These are phyloP conservation scores for Oostethus manadensis DNA, from an alignment of 2,113 vertebrate species.

Conservation along the genomic window DNA sequence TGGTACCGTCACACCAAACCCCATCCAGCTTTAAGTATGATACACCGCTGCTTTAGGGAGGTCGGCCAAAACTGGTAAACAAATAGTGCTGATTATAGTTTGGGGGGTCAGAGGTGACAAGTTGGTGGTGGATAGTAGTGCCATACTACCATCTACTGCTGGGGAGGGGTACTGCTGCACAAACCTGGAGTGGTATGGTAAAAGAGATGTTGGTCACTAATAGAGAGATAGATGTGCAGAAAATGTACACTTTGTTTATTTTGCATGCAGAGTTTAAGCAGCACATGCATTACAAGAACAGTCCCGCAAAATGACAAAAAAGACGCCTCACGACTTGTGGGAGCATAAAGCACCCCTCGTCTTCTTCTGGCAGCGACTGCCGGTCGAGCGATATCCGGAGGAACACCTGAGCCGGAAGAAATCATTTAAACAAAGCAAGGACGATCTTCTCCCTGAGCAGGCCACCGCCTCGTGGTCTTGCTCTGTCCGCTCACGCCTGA, in stretches of 20 bases:
- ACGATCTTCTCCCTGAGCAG: slow-evolving; percentile 53
- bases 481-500: slow-evolving; percentile 13
- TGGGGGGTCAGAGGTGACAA: slow-evolving; percentile 18
- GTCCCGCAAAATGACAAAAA: slow-evolving; percentile 56
- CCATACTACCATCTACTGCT: slow-evolving; percentile 64
- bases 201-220: not conserved
- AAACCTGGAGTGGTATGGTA: no score
- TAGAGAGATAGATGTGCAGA: no score
- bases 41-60: slow-evolving; percentile 16
- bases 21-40: slow-evolving; percentile 22
- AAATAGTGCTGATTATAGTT: slow-evolving; percentile 17
- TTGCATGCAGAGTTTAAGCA: not conserved
- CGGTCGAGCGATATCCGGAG: slow-evolving; percentile 47
- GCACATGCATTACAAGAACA: slow-evolving; percentile 26
- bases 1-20: slow-evolving; percentile 14
- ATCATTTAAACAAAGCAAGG: slow-evolving; percentile 67
- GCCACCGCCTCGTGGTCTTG: slow-evolving; percentile 15
- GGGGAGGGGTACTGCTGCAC: slow-evolving; percentile 14
- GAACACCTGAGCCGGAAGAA: slow-evolving; percentile 69
- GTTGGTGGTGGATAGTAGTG: slow-evolving; percentile 27
- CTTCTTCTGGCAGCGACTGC: slow-evolving; percentile 33
- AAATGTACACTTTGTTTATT: slow-evolving; percentile 1
- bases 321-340: slow-evolving; percentile 31
- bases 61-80: slow-evolving; percentile 30
- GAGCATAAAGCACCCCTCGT: slow-evolving; percentile 20